A percentile compares a stretch with the other conserved stretches of the same genome.
Evolutionary conservation across 2,888 invertebrate genomes (phyloP).

Genomic region (Oscheius sp.): DNA sequence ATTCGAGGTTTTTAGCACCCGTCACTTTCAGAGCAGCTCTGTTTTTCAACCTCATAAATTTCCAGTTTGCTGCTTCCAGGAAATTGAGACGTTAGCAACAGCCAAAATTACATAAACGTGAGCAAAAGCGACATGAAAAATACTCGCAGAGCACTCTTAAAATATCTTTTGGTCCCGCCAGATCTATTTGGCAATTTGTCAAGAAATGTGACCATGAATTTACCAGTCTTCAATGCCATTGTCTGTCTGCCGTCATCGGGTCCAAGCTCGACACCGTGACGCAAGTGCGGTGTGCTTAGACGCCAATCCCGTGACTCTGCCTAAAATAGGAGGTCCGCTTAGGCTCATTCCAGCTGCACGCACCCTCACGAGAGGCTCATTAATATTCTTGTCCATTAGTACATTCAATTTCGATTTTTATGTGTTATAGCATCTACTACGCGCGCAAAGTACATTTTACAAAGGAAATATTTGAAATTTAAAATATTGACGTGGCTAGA

Average conservation of each 20-base stretch:
- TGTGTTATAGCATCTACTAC: too few relatives aligned
- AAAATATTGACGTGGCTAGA: too few relatives aligned
- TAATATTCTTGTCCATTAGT: slow-evolving; percentile 9
- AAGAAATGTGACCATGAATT: not conserved
- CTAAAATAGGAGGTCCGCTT: slow-evolving; percentile 27
- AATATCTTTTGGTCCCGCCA: too few relatives aligned
- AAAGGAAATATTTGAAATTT: too few relatives aligned
- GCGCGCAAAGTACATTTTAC: too few relatives aligned
- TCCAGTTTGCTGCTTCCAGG: not conserved
- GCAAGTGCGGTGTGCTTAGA: slow-evolving; percentile 8
- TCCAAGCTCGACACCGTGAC: not conserved
- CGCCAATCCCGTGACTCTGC: slow-evolving; percentile 22
- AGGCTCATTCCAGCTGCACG: slow-evolving; percentile 7
- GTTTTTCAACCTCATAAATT: not conserved
- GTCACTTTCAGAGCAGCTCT: not conserved
- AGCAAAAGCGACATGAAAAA: too few relatives aligned
- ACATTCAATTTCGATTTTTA: too few relatives aligned
- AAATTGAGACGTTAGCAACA: not conserved
- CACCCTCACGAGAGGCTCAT: slow-evolving; percentile 6
- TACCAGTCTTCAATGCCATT: slow-evolving; percentile 11
- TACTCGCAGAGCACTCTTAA: too few relatives aligned
- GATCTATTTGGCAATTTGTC: too few relatives aligned
- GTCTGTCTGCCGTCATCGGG: slow-evolving; percentile 11
- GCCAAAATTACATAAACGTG: too few relatives aligned
- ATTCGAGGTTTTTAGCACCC: not conserved